Evolutionary conservation across 2,113 vertebrate species (phyloP), one percentile per base, ranked within the genome.

Genomic region (Spilogale gracilis): DNA sequence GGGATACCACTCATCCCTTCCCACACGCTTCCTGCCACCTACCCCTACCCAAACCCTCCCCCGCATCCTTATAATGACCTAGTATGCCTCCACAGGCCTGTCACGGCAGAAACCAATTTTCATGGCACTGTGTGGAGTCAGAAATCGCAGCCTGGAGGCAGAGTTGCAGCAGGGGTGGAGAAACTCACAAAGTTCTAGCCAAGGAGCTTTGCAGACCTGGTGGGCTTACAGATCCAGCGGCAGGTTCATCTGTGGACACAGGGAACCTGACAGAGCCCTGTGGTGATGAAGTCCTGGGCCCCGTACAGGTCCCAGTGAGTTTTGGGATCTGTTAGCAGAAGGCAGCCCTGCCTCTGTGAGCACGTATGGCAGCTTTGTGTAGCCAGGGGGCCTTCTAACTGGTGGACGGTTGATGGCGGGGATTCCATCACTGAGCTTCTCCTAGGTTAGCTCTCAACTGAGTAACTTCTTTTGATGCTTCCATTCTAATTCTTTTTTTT

Each of bases 31-130:
- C 43, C 73, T 9, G 0, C 18, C 10, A 4, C 10, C 48, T 17
- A 52, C 56, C 17, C 43, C 5, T 58, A 13, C 9, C 6, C 16
- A 2, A 13, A 6, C 67, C 23, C 45, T 17, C 13, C 43, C 23
- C 73, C 10, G 1, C 38, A 56, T 82, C 48, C 8, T 56, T 74
- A 32, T 81, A 54, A 21, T 48, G 61, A 84, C 63, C 84, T 78
- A 50, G 76, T 87, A 30, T 67, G 67, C 38, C 45, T 71, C 79
- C 80, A 7, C 54, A 82, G 48, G 85, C 74, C 71, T 38, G 21
- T 91, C 43, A 4, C 76, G 54, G 43, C 73, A 94, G 86, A 78
- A 87, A 79, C 76, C 54, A 54, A 8, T 94, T 89, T 95, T 92
- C 27, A 45, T 9, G 50, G 63, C 18, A 61, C 43, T 50, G 25